Conservation (phyloP, 2,888 invertebrate species). For the Oconnorella tubifera region DNA sequence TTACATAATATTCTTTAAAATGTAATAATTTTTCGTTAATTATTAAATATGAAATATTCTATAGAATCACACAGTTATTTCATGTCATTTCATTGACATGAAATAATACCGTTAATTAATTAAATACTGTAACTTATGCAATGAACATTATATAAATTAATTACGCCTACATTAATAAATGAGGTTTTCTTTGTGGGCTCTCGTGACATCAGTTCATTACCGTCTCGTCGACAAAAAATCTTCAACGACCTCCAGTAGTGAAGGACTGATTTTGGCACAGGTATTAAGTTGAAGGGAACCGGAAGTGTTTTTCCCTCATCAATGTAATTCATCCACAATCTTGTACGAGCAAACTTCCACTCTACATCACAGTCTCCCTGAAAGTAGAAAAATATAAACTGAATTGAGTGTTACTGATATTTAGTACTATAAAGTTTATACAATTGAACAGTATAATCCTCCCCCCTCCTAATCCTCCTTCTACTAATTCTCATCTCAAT, state of each 20-base stretch:
- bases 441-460: conserved; percentile 60
- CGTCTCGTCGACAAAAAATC: conserved; percentile 38
- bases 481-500: conserved; percentile 53
- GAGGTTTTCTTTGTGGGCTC: conserved; percentile 45
- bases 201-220: conserved; percentile 40
- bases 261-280: conserved; percentile 50
- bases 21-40: background rate
- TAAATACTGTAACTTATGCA: no score
- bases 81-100: background rate
- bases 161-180: conserved; percentile 49
- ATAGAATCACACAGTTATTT: background rate
- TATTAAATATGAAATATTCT: background rate
- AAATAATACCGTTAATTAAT: no score
- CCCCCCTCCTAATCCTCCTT: no score
- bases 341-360: conserved; percentile 73
- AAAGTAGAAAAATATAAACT: background rate
- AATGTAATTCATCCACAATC: conserved; percentile 72
- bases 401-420: background rate
- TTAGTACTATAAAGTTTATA: background rate
- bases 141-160: no score
- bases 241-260: conserved; percentile 39
- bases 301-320: conserved; percentile 68
- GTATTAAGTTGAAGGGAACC: conserved; percentile 67
- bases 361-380: conserved; percentile 63
- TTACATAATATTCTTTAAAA: background rate